Conservation (phyloP, 2,888 invertebrate genomes). For the Luperina nickerlii region DNA sequence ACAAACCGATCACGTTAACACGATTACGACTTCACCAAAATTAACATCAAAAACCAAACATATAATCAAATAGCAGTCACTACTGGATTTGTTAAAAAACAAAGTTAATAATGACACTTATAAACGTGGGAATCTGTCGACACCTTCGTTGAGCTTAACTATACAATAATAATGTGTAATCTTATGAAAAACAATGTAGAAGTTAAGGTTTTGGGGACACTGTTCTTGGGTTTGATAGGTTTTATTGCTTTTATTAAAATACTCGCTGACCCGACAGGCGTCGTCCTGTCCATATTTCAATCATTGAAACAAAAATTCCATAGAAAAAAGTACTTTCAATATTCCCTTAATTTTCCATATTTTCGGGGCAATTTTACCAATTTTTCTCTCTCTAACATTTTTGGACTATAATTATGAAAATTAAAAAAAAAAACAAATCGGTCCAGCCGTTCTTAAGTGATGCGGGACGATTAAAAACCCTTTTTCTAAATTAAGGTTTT, state of each 20-base stretch:
- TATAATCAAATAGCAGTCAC: slow-evolving; percentile 53
- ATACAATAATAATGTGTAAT: slow-evolving; percentile 58
- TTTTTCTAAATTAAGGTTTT: background rate
- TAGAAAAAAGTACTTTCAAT: background rate
- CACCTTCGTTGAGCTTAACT: slow-evolving; percentile 47
- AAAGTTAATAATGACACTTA: slow-evolving; percentile 50
- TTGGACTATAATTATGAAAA: too few species aligned
- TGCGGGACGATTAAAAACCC: background rate
- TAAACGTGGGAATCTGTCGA: slow-evolving; percentile 58
- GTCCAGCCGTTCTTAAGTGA: too few species aligned
- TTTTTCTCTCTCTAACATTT: too few species aligned
- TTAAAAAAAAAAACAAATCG: too few species aligned
- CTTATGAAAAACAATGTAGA: slow-evolving; percentile 32
- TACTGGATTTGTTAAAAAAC: slow-evolving; percentile 48
- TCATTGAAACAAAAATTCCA: background rate
- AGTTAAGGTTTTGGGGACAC: slow-evolving; percentile 12
- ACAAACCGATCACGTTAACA: slow-evolving; percentile 20
- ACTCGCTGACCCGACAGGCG: background rate
- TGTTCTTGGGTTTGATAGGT: background rate
- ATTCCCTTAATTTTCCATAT: too few species aligned
- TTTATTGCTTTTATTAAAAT: background rate
- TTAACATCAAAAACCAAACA: slow-evolving; percentile 19
- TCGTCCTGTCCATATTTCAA: background rate
- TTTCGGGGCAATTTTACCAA: too few species aligned
- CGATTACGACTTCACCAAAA: background rate